Evolutionary conservation across 2,797 vertebrate genomes (phyloP).

Genomic region (Peromyscus melanophrys): DNA sequence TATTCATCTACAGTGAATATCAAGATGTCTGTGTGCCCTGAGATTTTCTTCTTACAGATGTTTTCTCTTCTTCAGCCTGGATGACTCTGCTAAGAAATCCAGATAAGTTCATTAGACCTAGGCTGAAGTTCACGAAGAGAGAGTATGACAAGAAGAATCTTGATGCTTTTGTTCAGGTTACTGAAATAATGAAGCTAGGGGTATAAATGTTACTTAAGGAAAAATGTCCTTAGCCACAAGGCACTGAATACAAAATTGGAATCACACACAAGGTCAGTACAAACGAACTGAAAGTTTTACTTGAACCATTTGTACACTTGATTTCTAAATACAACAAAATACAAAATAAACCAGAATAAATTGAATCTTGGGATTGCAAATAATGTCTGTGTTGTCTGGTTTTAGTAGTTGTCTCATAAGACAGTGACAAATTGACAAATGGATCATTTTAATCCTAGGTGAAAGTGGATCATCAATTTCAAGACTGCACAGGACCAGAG

Average conservation of each 20-base stretch:
- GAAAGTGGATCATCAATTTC: not conserved
- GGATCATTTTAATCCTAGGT: not conserved
- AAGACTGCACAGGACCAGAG: not conserved
- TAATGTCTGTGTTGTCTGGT: not conserved
- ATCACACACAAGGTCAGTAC: slow-evolving; percentile 6
- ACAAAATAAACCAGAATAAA: not conserved
- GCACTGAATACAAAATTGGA: slow-evolving; percentile 24
- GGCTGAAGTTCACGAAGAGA: not conserved
- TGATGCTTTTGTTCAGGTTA: not conserved
- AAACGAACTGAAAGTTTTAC: not conserved
- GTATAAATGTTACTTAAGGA: not conserved
- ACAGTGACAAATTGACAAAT: not conserved
- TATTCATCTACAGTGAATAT: slow-evolving; percentile 12
- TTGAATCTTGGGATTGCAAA: slow-evolving; percentile 22
- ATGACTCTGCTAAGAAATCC: not conserved
- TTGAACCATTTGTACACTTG: not conserved
- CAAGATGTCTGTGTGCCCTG: not conserved
- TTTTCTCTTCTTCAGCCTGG: not conserved
- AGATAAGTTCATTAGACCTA: not conserved
- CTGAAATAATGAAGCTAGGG: not conserved
- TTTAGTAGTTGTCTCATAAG: not conserved
- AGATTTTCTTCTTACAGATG: slow-evolving; percentile 35
- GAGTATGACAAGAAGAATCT: not conserved
- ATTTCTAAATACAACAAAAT: slow-evolving; percentile 25
- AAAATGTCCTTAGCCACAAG: not conserved